Base-by-base conservation (phyloP, 1,140 invertebrate species). In the Apolygus lucorum region DNA sequence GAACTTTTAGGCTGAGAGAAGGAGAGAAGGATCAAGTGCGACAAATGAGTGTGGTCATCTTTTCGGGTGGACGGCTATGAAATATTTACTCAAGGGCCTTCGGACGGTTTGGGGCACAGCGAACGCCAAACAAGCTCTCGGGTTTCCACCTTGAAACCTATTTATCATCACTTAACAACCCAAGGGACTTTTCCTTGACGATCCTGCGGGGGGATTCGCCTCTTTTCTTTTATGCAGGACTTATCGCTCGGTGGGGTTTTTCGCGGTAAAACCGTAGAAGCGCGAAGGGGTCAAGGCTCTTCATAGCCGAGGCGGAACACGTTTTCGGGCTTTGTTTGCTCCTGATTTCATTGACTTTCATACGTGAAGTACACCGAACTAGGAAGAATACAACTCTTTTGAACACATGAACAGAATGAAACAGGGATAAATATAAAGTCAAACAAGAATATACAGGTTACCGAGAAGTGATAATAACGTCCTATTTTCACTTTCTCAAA, bases 21-120 rank as follows among this genome's bases (percentile, higher is more conserved):
- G 22, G 54, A 59, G 22, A 59, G 22, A 59, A 21, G 54, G 11
- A 59, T 59, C 54, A 59, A 59, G 54, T 4, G 54, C 54, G 54
- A 59, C 54, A 59, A 59, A 59, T 59, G 54, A 59, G 54, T 59
- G 54, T 24, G 54, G 54, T 59, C 54, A 59, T 59, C 54, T 59
- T 59, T 59, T 59, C 54, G 11, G 54, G 11, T 24, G 54, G 54
- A 59, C 54, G 54, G 54, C 54, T 59, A 59, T 59, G 54, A 59
- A 59, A 59, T 59, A 59, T 59, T 59, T 59, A 59, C 54, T 59
- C 22, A n/a, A n/a, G n/a, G n/a, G n/a, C n/a, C 54, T 22, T 21
- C 54, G 34, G 8, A 22, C 22, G 54, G 54, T 21, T 4, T 59
- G 13, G 2, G 4, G 13, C 54, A 4, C 22, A 59, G 22, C 34